Percentiles rank a stretch among this genome's conserved stretches.
Evolutionary conservation across 2,113 vertebrate genomes (phyloP).

Genomic region (Saccopteryx bilineata): DNA sequence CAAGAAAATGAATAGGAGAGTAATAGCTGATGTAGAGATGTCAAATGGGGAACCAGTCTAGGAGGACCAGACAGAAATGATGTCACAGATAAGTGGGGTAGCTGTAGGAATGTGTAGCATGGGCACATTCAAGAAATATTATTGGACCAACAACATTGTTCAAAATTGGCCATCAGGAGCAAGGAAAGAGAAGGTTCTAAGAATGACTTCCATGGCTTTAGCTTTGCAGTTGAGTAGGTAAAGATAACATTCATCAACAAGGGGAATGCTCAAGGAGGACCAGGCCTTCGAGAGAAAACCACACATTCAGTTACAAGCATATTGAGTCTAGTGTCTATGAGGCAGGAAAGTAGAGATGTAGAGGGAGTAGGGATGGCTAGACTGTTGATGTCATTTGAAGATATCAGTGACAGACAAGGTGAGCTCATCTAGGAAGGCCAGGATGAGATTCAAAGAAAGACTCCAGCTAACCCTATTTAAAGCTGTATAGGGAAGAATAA

Average conservation of each 20-base stretch:
- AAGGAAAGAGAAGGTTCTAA: not conserved
- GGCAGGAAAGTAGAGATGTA: not conserved
- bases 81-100: accelerated
- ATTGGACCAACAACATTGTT: not conserved
- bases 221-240: not conserved
- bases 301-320: too few relatives aligned
- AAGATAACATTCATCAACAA: not conserved
- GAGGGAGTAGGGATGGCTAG: not conserved
- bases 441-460: not conserved
- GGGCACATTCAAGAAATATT: not conserved
- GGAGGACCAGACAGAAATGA: not conserved
- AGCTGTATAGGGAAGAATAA: not conserved
- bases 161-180: not conserved
- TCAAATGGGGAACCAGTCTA: not conserved
- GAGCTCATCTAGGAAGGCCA: not conserved
- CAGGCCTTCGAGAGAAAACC: not conserved
- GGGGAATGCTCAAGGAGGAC: not conserved
- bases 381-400: not conserved
- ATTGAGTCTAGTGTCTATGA: not conserved
- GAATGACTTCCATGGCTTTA: not conserved
- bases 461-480: not conserved
- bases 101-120: accelerated
- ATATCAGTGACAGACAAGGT: not conserved
- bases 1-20: not conserved
- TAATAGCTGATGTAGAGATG: not conserved